Conservation (phyloP, 2,113 vertebrate genomes). For the Romanogobio albipinnatus region DNA sequence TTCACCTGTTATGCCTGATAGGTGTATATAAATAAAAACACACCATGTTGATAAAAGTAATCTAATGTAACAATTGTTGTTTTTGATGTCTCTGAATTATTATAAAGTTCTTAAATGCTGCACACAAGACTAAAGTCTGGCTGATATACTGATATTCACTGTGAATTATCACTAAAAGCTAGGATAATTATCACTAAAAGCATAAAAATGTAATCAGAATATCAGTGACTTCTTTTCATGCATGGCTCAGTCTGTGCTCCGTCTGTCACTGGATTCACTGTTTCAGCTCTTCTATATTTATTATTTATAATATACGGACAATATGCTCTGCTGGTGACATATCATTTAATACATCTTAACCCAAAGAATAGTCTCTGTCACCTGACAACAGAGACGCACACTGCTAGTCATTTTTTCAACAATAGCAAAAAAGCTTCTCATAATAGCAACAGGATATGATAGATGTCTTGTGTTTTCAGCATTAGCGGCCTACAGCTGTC, state of each 20-base stretch:
- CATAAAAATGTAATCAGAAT: neutral
- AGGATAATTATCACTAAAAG: neutral
- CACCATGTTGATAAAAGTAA: too few species aligned
- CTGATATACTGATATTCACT: neutral
- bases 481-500: neutral
- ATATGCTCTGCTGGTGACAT: slow-evolving; percentile 46
- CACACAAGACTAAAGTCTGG: neutral
- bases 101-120: neutral
- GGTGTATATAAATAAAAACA: too few species aligned
- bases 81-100: neutral
- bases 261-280: slow-evolving; percentile 29
- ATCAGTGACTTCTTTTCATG: neutral
- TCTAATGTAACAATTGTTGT: too few species aligned
- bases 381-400: neutral
- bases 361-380: neutral
- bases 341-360: slow-evolving; percentile 34
- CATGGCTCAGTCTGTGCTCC: slow-evolving; percentile 12
- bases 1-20: too few species aligned
- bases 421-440: slow-evolving; percentile 10
- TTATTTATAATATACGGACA: slow-evolving; percentile 46
- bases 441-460: neutral
- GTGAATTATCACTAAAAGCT: neutral
- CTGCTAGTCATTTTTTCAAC: neutral
- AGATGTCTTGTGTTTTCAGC: neutral
- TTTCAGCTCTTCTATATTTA: slow-evolving; percentile 42